Conservation (phyloP, 1,140 invertebrate species). For the Thaumetopoea pityocampa region DNA sequence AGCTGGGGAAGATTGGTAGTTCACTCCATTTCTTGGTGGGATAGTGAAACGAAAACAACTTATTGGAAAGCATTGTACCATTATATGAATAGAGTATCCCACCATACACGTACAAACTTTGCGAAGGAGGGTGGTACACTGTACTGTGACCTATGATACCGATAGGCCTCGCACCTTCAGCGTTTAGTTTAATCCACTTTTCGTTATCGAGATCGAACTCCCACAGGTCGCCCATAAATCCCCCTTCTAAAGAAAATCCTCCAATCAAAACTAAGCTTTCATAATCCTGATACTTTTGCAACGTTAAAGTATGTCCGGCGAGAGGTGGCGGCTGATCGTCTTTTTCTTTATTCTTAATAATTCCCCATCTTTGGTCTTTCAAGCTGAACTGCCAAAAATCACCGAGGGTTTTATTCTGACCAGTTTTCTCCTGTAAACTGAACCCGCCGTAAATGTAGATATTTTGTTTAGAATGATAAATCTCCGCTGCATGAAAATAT, state of each 20-base stretch:
- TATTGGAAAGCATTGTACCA: slow-evolving; percentile 82
- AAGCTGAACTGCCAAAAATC: slow-evolving; percentile 97
- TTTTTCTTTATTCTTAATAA: slow-evolving; percentile 76
- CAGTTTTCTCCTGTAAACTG: slow-evolving; percentile 76
- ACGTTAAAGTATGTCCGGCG: slow-evolving; percentile 92
- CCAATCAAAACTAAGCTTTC: slow-evolving; percentile 91
- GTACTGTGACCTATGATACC: slow-evolving; percentile 94
- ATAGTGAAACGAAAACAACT: slow-evolving; percentile 87
- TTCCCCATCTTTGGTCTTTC: slow-evolving; percentile 89
- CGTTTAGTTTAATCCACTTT: slow-evolving; percentile 82
- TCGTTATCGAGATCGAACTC: slow-evolving; percentile 87
- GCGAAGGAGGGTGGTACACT: slow-evolving; percentile 87
- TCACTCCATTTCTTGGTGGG: slow-evolving; percentile 86
- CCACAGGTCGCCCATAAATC: slow-evolving; percentile 85
- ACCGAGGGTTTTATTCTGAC: slow-evolving; percentile 81
- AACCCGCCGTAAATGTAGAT: slow-evolving; percentile 95
- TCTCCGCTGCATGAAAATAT: slow-evolving; percentile 93
- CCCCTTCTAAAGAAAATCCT: slow-evolving; percentile 88
- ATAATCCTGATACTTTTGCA: slow-evolving; percentile 82
- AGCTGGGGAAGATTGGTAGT: slow-evolving; percentile 82
- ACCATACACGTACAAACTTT: slow-evolving; percentile 94
- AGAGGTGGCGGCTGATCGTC: slow-evolving; percentile 80
- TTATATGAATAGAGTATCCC: slow-evolving; percentile 88
- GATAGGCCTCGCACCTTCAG: slow-evolving; percentile 84
- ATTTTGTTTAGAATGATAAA: slow-evolving; percentile 87